Evolutionary conservation across 2,888 invertebrate species (phyloP), one percentile per base, ranked within the genome.

Genomic region (Melolontha melolontha): DNA sequence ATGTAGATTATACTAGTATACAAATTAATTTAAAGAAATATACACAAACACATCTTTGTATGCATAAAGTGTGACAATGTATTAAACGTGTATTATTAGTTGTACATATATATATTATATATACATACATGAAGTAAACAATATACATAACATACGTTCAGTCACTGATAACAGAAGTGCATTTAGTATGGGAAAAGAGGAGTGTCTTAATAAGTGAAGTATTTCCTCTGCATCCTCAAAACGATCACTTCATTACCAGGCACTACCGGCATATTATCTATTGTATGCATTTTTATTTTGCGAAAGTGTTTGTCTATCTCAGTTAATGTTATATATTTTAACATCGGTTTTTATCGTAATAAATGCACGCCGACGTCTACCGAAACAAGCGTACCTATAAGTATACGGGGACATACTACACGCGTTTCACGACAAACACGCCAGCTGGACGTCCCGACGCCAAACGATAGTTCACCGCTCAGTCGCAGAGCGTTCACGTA

Each of bases 391-490:
- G 57, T 41, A 41, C 22, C 51, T 64, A 12, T 49, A 22, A 40
- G 47, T 12, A 34, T 17, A 22, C 17, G 29, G n/a, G 41, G 42
- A 41, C 59, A 16, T 41, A 51, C 59, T 66, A 51, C 57, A 50
- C 50, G 59, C 51, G 62, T 16, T 59, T 27, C 27, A 14, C 39
- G 34, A 50, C 50, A 39, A 40, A 51, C 47, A 55, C 52, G 44
- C 59, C 57, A 51, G 59, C 50, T 50, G 57, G 49, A 50, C 42
- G 49, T 66, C 66, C 40, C 41, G 64, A 64, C 52, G 66, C 57
- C 66, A 7, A 49, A 57, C 50, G 34, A 57, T 59, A 66, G 57
- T 57, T 66, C 57, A 66, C 59, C 51, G 66, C 59, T 66, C 66
- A 66, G 66, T 50, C 66, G 66, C 66, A 57, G 57, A 50, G 42